Evolutionary conservation across 2,888 invertebrate genomes (phyloP), one percentile per base, ranked within the genome.

Genomic region (Ennomos quercinarius): DNA sequence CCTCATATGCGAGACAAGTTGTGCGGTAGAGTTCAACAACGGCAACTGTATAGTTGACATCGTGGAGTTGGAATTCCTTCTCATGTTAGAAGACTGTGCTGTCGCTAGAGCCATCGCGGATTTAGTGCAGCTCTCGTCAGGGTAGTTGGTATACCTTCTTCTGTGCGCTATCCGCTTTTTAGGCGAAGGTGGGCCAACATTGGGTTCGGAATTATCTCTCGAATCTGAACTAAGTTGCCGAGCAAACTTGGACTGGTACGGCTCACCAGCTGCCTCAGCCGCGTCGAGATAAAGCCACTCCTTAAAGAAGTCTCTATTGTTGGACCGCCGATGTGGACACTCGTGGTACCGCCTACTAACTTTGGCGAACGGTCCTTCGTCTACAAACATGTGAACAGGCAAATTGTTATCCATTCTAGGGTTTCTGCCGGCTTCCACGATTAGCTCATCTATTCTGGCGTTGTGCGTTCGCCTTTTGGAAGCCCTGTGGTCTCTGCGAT

Each of bases 1-100:
- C 43, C 94, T 84, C 85, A 93, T 93, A 49, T 93, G 92, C 0
- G 93, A 91, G 8, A 93, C 91, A 1, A 93, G 77, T 67, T 89
- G 92, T 11, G 89, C 92, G 9, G 93, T 93, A 0, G 92, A 93
- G 64, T 90, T 92, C 13, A 92, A 68, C 10, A 93, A 81, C 0
- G 94, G 93, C 60, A 94, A 77, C 71, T 94, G 94, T 62, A 94
- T 89, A 0, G 94, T 94, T 0, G 94, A 94, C 94, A 94, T 94
- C 36, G 94, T 94, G 38, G 94, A 94, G 67, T 93, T 94, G 1
- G 93, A 94, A 79, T 94, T 94, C 62, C 94, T 89, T 60, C 94
- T 86, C 87, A 94, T 94, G 34, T 91, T 93, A 5, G 93, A 91
- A 0, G 88, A 84, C 53, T 91, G 92, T 1, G 88, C 85, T 1